Percentiles rank a stretch among this genome's conserved stretches.
These are phyloP conservation scores for Garrulus glandarius DNA, from an alignment of 2,797 vertebrate species.

Conservation along the genomic window DNA sequence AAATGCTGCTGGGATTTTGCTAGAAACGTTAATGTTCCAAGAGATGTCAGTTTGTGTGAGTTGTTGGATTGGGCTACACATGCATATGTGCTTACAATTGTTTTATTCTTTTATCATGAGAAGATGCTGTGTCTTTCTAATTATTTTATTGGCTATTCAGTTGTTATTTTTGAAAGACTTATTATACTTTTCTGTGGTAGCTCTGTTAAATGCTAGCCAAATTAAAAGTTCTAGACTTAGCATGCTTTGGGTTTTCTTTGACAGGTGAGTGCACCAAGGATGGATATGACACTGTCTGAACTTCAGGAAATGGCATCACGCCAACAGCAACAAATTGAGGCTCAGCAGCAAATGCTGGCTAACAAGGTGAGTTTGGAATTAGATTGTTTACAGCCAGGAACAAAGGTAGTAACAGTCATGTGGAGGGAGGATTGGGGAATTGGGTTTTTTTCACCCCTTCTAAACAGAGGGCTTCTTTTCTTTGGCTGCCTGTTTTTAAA, in stretches of 20 bases:
- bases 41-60: background rate
- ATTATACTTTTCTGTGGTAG: background rate
- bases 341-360: conserved; percentile 91
- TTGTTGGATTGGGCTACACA: background rate
- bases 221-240: background rate
- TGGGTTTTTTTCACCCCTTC: background rate
- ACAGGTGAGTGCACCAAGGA: conserved; percentile 86
- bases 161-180: background rate
- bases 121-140: background rate
- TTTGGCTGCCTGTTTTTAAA: background rate
- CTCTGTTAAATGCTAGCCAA: background rate
- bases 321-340: conserved; percentile 96
- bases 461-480: background rate
- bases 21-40: background rate
- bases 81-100: background rate
- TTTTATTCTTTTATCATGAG: background rate
- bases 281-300: conserved; percentile 95
- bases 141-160: background rate
- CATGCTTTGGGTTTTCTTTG: background rate
- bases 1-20: background rate
- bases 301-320: conserved; percentile 97
- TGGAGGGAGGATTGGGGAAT: background rate
- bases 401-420: background rate
- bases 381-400: background rate
- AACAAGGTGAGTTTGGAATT: conserved; percentile 83